Conservation (phyloP, 2,888 invertebrate species). For the Cancer borealis region DNA sequence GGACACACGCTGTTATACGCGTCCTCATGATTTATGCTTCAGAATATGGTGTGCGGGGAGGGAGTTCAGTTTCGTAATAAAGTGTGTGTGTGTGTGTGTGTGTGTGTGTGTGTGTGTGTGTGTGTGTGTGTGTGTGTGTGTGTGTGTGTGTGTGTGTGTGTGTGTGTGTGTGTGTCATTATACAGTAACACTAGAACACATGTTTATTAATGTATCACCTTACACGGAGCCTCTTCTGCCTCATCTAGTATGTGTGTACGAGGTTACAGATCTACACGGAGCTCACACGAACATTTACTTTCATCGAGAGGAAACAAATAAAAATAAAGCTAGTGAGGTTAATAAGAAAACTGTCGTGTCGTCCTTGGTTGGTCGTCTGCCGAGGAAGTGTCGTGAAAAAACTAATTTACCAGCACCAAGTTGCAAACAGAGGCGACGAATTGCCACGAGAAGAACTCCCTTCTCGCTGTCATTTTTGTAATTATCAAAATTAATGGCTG, state of each 20-base stretch:
- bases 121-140: constrained; percentile 28
- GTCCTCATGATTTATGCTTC: constrained; percentile 45
- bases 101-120: constrained; percentile 40
- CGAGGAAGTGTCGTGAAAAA: constrained; percentile 31
- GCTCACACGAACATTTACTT: background rate
- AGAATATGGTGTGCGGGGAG: constrained; percentile 34
- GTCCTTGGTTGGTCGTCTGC: background rate
- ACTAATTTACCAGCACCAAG: constrained; percentile 46
- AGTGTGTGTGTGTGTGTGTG: constrained; percentile 31
- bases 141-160: constrained; percentile 45
- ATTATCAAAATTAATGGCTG: constrained; percentile 68
- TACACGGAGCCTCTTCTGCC: background rate
- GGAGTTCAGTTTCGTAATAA: constrained; percentile 32
- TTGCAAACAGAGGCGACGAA: constrained; percentile 62
- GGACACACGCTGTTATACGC: constrained; percentile 43
- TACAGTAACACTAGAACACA: background rate
- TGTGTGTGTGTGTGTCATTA: constrained; percentile 26
- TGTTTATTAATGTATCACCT: background rate
- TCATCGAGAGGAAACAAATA: background rate
- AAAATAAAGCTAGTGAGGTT: background rate
- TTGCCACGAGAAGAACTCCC: constrained; percentile 63
- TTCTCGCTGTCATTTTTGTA: constrained; percentile 68
- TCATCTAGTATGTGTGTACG: background rate
- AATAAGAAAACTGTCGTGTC: constrained; percentile 31
- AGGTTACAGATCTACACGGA: background rate